These are phyloP conservation scores for Malacosoma neustria DNA, from an alignment of 2,888 invertebrate species.

Conservation along the genomic window DNA sequence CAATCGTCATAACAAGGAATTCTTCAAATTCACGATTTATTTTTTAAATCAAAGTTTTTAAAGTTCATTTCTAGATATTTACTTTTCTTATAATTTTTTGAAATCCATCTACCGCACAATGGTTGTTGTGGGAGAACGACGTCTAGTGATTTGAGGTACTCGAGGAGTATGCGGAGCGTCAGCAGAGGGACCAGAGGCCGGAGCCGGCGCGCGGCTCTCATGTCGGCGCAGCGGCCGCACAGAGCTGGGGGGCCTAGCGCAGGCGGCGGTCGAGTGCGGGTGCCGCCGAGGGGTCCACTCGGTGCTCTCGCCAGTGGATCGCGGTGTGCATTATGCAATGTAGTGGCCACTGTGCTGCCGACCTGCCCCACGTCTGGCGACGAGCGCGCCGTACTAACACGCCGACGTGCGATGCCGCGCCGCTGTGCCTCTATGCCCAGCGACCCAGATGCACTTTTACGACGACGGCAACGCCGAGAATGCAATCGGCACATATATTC, in stretches of 20 bases:
- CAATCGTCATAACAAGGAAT: slow-evolving; percentile 29
- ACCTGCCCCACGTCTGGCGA: slow-evolving; percentile 68
- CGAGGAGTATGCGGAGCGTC: slow-evolving; percentile 53
- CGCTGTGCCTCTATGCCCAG: slow-evolving; percentile 54
- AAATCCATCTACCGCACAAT: no score
- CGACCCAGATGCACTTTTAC: slow-evolving; percentile 75
- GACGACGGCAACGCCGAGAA: slow-evolving; percentile 44
- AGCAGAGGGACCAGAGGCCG: slow-evolving; percentile 51
- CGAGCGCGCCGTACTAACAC: slow-evolving; percentile 60
- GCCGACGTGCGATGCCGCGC: no score
- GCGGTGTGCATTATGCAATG: slow-evolving; percentile 60
- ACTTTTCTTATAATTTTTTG: not conserved
- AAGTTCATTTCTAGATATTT: not conserved
- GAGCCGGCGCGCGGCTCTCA: slow-evolving; percentile 33
- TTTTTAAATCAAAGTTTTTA: slow-evolving; percentile 5
- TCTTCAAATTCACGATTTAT: slow-evolving; percentile 19
- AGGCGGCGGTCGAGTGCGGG: slow-evolving; percentile 19
- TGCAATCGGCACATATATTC: slow-evolving; percentile 73
- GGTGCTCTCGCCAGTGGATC: slow-evolving; percentile 42
- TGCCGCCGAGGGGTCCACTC: slow-evolving; percentile 23
- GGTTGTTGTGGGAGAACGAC: slow-evolving; percentile 22
- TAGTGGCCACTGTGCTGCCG: slow-evolving; percentile 37
- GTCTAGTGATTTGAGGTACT: slow-evolving; percentile 57
- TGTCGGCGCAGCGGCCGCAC: slow-evolving; percentile 23
- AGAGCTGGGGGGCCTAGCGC: slow-evolving; percentile 11